Base-by-base conservation (phyloP, 2,888 invertebrate species). In the Scrobipalpa atriplicella region DNA sequence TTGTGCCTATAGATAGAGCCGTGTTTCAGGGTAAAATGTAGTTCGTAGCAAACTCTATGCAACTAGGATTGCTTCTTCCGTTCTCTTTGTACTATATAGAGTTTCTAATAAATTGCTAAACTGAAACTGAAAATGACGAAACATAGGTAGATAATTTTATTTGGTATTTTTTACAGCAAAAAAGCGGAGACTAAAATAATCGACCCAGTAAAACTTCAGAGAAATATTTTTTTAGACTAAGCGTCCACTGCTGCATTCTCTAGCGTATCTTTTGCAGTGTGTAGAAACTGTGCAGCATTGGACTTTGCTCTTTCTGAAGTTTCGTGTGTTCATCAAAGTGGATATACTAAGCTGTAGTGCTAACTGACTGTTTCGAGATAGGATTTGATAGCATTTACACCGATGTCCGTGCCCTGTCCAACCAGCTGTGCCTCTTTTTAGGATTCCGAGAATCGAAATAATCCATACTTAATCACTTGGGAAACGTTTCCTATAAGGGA, bases 311-410 rank as follows among this genome's bases (percentile, higher is more conserved):
- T 9, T 16, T 52, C 19, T 2, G 10, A 10, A 8, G 43, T 13
- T 43, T 18, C n/a, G n/a, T n/a, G n/a, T n/a, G n/a, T n/a, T n/a
- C n/a, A n/a, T n/a, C n/a, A n/a, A n/a, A n/a, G n/a, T n/a, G n/a
- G n/a, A n/a, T n/a, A n/a, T n/a, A n/a, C n/a, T n/a, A n/a, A n/a
- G n/a, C n/a, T n/a, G n/a, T n/a, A n/a, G n/a, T n/a, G n/a, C n/a
- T n/a, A n/a, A 60, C n/a, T 58, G 72, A 71, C 71, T 69, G 74
- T 74, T 71, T 65, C 66, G 65, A 73, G 75, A 74, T 74, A 73
- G 69, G 69, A 65, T 65, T 66, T 67, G 67, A n/a, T 71, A 66
- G 71, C 72, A 84, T 84, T 79, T 81, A 77, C 80, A 76, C 78
- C 71, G 72, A 77, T 78, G 78, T 77, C 73, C 21, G 78, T 77